Conservation (phyloP, 2,113 vertebrate genomes). For the Daubentonia madagascariensis region DNA sequence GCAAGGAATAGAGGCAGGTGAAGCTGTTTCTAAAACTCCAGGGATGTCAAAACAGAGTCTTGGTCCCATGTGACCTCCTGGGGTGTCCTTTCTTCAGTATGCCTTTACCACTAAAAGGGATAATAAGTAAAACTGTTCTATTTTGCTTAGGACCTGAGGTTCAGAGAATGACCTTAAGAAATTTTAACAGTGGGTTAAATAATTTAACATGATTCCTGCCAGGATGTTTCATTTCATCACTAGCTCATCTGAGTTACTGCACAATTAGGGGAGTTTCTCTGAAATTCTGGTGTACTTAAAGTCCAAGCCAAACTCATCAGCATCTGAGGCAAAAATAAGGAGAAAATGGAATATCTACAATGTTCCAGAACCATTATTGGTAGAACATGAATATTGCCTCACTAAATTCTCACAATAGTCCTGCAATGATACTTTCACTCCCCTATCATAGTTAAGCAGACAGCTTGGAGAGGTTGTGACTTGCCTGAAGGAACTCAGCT, state of each 20-base stretch:
- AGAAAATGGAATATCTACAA: background rate
- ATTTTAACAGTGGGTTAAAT: constrained; percentile 67
- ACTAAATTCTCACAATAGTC: background rate
- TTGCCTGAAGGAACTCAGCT: background rate
- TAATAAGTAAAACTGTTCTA: constrained; percentile 68
- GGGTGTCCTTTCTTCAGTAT: constrained; percentile 77
- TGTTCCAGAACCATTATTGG: background rate
- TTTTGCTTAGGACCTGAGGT: constrained; percentile 68
- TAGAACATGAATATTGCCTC: background rate
- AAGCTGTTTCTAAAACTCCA: constrained; percentile 65
- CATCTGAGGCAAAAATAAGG: background rate
- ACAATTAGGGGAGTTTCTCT: background rate
- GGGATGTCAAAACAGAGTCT: constrained; percentile 12
- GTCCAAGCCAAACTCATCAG: background rate
- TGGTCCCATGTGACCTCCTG: background rate
- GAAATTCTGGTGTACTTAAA: background rate
- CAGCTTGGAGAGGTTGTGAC: background rate
- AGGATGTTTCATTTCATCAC: constrained; percentile 63
- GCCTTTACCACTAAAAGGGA: constrained; percentile 69
- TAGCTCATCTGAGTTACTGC: constrained; percentile 9
- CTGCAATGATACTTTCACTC: background rate
- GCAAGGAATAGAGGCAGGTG: constrained; percentile 29
- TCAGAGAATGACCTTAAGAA: constrained; percentile 62
- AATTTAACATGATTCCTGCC: constrained; percentile 67
- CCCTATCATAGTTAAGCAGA: background rate